Evolutionary conservation across 2,888 invertebrate genomes (phyloP), one percentile per base, ranked within the genome.

Genomic region (Latrodectus elegans): DNA sequence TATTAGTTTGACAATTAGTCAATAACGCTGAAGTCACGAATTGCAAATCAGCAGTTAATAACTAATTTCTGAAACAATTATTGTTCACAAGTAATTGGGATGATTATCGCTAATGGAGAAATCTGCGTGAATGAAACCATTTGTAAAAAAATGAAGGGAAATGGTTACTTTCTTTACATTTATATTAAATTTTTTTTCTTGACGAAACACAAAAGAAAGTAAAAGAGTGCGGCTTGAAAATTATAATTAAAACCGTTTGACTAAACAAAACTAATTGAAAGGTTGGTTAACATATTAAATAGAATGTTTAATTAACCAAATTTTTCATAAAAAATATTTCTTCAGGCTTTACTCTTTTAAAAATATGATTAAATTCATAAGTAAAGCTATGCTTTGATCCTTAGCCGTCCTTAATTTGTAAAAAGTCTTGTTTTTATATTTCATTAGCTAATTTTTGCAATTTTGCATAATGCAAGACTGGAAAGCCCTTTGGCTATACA

Each of bases 11-110:
- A 64, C 76, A 83, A 83, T 82, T 76, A 83, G 51, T 67, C 64
- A 76, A 71, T 65, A 22, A 17, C 52, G 14, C 22, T 51, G 60
- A 71, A 76, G 64, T 74, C 65, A 12, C 38, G 64, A 70, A 83
- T 76, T 83, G 76, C 71, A 77, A 76, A 83, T 83, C 83, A 76
- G 71, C 76, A 76, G 76, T 83, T 83, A 83, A 76, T 76, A 76
- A 60, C 76, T 83, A 83, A 83, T 83, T 76, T 76, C 74, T 15
- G 22, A 60, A 26, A 83, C 71, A 71, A 83, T 76, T 76, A 77
- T 38, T 64, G 71, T 71, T 76, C 64, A 51, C 14, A 17, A 17
- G 55, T 71, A 75, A 75, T 75, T 74, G 68, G 38, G 17, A 75
- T 76, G 83, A 83, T 83, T 83, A 83, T 71, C 71, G 71, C 71